Percentiles rank a stretch among this genome's conserved stretches.
These are phyloP conservation scores for Habrosyne pyritoides DNA, from an alignment of 2,888 invertebrate species.

Conservation along the genomic window DNA sequence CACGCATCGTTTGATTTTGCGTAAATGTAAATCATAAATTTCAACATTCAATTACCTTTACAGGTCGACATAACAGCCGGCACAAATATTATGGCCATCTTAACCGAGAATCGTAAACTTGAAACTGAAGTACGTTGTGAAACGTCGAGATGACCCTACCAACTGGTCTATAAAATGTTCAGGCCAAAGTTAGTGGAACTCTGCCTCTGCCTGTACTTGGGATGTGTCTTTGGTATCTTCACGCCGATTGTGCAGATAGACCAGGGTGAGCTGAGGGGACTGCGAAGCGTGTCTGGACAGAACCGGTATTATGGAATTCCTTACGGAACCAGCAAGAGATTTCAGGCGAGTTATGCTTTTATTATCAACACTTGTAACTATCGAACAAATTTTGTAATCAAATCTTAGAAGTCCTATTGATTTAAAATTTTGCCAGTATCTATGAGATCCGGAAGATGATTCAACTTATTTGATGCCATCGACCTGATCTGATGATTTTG, in stretches of 20 bases:
- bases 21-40: not conserved
- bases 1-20: too few species aligned
- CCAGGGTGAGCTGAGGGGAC: slow-evolving; percentile 64
- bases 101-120: not conserved
- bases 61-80: not conserved
- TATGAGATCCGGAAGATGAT: too few species aligned
- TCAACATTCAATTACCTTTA: not conserved
- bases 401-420: too few species aligned
- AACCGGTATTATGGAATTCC: slow-evolving; percentile 71
- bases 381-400: too few species aligned
- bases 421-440: too few species aligned
- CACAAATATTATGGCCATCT: not conserved
- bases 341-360: slow-evolving; percentile 54
- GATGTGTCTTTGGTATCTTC: slow-evolving; percentile 26
- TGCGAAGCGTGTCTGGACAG: slow-evolving; percentile 56
- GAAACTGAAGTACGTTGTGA: not conserved
- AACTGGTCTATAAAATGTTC: not conserved
- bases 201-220: slow-evolving; percentile 14
- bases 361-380: not conserved
- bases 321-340: slow-evolving; percentile 62
- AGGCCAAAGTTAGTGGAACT: slow-evolving; percentile 8
- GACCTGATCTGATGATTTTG: too few species aligned
- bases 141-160: not conserved
- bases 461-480: too few species aligned
- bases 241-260: slow-evolving; percentile 54